These are phyloP conservation scores for Drosophila colorata DNA, from an alignment of 2,888 invertebrate genomes.

Conservation along the genomic window DNA sequence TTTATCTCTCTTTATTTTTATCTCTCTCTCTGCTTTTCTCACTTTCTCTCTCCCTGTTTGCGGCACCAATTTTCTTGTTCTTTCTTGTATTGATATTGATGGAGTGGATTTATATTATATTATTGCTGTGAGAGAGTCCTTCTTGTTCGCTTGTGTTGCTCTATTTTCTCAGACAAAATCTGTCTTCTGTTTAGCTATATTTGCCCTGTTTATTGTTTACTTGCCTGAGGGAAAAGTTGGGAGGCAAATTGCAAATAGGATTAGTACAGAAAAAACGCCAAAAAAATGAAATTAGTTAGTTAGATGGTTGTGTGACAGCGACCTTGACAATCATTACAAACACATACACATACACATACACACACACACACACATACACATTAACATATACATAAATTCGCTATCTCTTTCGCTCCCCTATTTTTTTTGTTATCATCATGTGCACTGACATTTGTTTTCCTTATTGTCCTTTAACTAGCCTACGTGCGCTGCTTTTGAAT, in stretches of 20 bases:
- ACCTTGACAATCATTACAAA: constrained; percentile 45
- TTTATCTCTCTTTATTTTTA: neutral
- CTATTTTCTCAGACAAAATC: constrained; percentile 6
- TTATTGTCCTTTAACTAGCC: constrained; percentile 45
- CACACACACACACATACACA: constrained; percentile 4
- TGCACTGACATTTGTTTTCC: constrained; percentile 57
- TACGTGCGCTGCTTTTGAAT: constrained; percentile 13
- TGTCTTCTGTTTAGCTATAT: constrained; percentile 23
- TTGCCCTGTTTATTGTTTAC: constrained; percentile 47
- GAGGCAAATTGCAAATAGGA: constrained; percentile 74
- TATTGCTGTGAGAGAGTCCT: neutral
- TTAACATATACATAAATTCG: neutral
- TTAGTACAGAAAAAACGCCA: constrained; percentile 71
- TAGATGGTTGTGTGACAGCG: constrained; percentile 29
- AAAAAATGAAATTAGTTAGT: constrained; percentile 58
- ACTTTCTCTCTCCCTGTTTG: neutral
- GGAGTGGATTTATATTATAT: neutral
- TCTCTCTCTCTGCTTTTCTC: neutral
- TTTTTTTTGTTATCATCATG: constrained; percentile 25
- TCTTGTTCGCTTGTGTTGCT: constrained; percentile 20
- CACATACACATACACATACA: constrained; percentile 11
- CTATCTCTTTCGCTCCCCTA: neutral
- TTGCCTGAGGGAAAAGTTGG: constrained; percentile 83
- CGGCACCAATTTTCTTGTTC: neutral
- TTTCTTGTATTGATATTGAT: neutral